Percentiles rank a stretch among this genome's conserved stretches.
Evolutionary conservation across 2,888 invertebrate species (phyloP).

Genomic region (Cryptocheilus praepositus): DNA sequence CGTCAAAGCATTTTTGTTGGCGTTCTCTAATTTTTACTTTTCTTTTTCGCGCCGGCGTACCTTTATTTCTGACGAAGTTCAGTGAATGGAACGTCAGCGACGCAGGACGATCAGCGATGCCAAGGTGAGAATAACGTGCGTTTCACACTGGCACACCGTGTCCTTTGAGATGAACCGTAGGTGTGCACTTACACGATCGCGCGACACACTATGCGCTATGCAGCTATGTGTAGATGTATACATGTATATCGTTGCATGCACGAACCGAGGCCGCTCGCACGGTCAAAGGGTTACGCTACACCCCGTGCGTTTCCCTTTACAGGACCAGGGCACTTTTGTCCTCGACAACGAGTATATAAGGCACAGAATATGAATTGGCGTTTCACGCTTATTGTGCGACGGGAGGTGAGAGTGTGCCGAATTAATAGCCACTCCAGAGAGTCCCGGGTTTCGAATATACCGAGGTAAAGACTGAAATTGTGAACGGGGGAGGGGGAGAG

Average conservation of each 20-base stretch:
- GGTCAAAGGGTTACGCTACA: conserved; percentile 56
- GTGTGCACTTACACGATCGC: background rate
- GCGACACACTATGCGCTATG: background rate
- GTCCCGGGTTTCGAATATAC: conserved; percentile 59
- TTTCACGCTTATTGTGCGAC: conserved; percentile 71
- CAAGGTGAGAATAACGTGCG: conserved; percentile 49
- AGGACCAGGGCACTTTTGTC: conserved; percentile 59
- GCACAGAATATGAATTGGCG: conserved; percentile 70
- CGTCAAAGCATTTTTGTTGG: background rate
- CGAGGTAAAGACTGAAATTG: conserved; percentile 34
- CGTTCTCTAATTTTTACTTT: conserved; percentile 28
- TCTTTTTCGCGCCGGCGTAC: background rate
- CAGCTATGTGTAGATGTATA: background rate
- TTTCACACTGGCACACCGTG: conserved; percentile 32
- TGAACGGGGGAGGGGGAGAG: conserved; percentile 21
- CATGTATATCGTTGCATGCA: conserved; percentile 3
- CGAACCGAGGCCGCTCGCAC: conserved; percentile 37
- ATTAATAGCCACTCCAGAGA: conserved; percentile 70
- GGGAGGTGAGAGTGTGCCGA: conserved; percentile 67
- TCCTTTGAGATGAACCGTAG: background rate
- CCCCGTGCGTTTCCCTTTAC: conserved; percentile 48
- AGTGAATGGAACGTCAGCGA: conserved; percentile 25
- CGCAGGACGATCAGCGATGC: conserved; percentile 29
- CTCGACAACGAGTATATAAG: conserved; percentile 60
- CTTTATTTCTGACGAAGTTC: conserved; percentile 26